phyloP scores from a whole-genome alignment of 2,797 vertebrate genomes.

The Poeciliopsis gracilis region DNA sequence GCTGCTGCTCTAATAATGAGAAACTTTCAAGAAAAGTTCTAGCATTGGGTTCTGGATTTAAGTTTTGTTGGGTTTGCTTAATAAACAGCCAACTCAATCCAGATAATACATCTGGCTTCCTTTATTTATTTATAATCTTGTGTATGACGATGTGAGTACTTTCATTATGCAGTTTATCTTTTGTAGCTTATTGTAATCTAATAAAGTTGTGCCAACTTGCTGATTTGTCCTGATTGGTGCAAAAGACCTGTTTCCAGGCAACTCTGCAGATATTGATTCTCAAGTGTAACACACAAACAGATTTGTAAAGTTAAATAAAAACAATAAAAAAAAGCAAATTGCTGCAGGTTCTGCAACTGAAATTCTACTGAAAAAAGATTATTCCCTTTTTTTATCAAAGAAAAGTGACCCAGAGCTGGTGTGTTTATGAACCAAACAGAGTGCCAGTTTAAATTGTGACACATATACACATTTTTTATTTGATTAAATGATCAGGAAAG shows the following conservation, averaged over 20 bases:
- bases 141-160: background rate
- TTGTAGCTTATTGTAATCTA: background rate
- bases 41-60: background rate
- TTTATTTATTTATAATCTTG: background rate
- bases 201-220: background rate
- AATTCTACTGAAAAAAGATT: background rate
- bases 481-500: background rate
- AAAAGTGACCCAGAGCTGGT: background rate
- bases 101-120: background rate
- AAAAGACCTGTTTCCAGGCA: background rate
- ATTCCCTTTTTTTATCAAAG: background rate
- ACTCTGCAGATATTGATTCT: background rate
- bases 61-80: background rate
- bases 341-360: background rate
- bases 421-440: background rate
- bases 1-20: background rate
- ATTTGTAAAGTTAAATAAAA: background rate
- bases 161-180: background rate
- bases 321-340: background rate
- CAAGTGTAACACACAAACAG: background rate
- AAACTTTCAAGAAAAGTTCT: background rate
- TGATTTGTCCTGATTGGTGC: too few species aligned
- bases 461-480: background rate
- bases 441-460: background rate
- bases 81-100: background rate